These are phyloP conservation scores for Epinotia nisella DNA, from an alignment of 2,888 invertebrate genomes.

Conservation along the genomic window DNA sequence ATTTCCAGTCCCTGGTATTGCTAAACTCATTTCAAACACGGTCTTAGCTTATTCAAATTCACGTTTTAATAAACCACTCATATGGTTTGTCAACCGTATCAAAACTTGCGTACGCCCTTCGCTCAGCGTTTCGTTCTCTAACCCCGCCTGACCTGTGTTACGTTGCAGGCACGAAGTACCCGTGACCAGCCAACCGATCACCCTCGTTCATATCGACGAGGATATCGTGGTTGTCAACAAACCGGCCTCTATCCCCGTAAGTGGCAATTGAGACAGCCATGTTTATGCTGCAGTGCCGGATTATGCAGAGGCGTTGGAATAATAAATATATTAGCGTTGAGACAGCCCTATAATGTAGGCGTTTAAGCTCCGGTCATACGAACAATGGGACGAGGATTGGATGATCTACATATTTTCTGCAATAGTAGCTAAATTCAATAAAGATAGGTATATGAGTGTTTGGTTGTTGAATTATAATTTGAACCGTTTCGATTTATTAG, in stretches of 20 bases:
- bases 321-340: neutral
- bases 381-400: neutral
- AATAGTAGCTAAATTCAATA: neutral
- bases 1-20: no score
- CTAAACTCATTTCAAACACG: no score
- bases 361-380: neutral
- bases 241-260: constrained; percentile 99
- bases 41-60: neutral
- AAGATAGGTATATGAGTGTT: neutral
- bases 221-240: constrained; percentile 99
- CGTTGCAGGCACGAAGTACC: constrained; percentile 98
- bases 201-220: constrained; percentile 98
- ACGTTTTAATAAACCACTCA: neutral
- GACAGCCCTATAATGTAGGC: constrained; percentile 7
- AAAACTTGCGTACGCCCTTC: constrained; percentile 42
- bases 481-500: neutral
- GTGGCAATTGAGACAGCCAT: constrained; percentile 94
- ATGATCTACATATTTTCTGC: neutral
- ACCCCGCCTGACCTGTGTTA: constrained; percentile 79
- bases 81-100: constrained; percentile 18
- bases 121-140: constrained; percentile 60
- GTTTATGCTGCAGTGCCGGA: constrained; percentile 88
- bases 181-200: constrained; percentile 98
- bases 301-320: neutral
- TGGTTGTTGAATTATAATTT: neutral